Evolutionary conservation across 2,888 invertebrate genomes (phyloP).

Genomic region (Ochropleura leucogaster): DNA sequence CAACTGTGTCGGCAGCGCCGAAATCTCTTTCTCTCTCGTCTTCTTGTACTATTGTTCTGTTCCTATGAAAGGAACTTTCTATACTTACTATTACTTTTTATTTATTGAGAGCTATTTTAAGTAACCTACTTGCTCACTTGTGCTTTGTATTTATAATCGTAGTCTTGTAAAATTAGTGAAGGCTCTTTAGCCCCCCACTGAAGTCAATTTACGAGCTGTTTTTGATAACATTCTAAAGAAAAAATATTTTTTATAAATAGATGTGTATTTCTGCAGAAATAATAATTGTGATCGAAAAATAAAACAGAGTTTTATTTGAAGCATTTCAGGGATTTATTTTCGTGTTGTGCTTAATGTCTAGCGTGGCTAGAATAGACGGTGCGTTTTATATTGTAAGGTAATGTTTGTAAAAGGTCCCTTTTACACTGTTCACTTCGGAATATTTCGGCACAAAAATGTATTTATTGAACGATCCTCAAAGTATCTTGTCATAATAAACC

Average conservation of each 20-base stretch:
- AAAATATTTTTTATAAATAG: constrained; percentile 86
- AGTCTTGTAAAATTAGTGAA: constrained; percentile 71
- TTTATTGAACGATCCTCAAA: constrained; percentile 75
- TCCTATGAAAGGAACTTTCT: constrained; percentile 12
- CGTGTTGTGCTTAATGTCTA: constrained; percentile 87
- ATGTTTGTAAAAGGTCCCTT: constrained; percentile 78
- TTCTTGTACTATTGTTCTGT: constrained; percentile 27
- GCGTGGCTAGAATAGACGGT: constrained; percentile 86
- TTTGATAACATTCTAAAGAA: constrained; percentile 77
- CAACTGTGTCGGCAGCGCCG: constrained; percentile 55
- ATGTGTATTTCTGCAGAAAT: constrained; percentile 85
- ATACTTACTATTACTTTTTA: constrained; percentile 64
- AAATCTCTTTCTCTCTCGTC: constrained; percentile 51
- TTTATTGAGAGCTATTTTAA: constrained; percentile 77
- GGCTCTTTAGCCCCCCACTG: constrained; percentile 77
- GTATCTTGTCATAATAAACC: constrained; percentile 88
- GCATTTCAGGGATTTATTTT: constrained; percentile 87
- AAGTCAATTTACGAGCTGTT: constrained; percentile 87
- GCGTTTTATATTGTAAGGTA: constrained; percentile 79
- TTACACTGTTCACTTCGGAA: constrained; percentile 71
- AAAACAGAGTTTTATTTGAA: constrained; percentile 90
- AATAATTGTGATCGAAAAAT: constrained; percentile 88
- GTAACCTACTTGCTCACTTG: constrained; percentile 86
- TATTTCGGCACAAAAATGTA: constrained; percentile 80
- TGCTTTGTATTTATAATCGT: constrained; percentile 85